These are phyloP conservation scores for Dendrocincla fuliginosa DNA, from an alignment of 2,797 vertebrate genomes.

Conservation along the genomic window DNA sequence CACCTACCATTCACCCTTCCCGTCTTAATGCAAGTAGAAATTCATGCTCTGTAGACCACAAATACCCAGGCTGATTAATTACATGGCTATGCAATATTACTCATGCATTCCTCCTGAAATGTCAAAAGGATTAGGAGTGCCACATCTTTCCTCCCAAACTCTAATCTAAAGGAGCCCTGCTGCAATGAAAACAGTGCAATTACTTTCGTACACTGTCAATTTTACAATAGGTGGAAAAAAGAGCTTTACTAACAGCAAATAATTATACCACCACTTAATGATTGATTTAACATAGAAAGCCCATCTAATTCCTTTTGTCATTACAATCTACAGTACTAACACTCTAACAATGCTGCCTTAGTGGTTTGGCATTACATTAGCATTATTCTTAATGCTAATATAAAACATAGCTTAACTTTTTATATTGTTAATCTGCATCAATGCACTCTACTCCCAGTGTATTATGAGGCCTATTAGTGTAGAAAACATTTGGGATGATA, in stretches of 20 bases:
- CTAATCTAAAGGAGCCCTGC: constrained; percentile 73
- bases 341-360: constrained; percentile 68
- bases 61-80: constrained; percentile 71
- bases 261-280: constrained; percentile 77
- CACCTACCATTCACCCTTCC: constrained; percentile 60
- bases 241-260: constrained; percentile 75
- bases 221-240: constrained; percentile 71
- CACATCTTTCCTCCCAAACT: constrained; percentile 69
- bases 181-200: constrained; percentile 76
- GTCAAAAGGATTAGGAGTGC: constrained; percentile 75
- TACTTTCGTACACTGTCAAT: constrained; percentile 73
- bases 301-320: constrained; percentile 77
- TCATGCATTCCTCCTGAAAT: constrained; percentile 75
- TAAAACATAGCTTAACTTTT: constrained; percentile 69
- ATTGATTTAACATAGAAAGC: constrained; percentile 79
- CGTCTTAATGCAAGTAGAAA: constrained; percentile 60
- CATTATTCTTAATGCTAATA: constrained; percentile 73
- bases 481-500: not conserved
- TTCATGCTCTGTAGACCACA: constrained; percentile 62
- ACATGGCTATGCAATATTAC: constrained; percentile 72
- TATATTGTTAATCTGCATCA: constrained; percentile 57
- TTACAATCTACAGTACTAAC: constrained; percentile 75
- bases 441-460: not conserved
- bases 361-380: constrained; percentile 62
- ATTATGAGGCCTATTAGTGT: constrained; percentile 33